Evolutionary conservation across 1,140 invertebrate genomes (phyloP).

Genomic region (Microplitis demolitor): DNA sequence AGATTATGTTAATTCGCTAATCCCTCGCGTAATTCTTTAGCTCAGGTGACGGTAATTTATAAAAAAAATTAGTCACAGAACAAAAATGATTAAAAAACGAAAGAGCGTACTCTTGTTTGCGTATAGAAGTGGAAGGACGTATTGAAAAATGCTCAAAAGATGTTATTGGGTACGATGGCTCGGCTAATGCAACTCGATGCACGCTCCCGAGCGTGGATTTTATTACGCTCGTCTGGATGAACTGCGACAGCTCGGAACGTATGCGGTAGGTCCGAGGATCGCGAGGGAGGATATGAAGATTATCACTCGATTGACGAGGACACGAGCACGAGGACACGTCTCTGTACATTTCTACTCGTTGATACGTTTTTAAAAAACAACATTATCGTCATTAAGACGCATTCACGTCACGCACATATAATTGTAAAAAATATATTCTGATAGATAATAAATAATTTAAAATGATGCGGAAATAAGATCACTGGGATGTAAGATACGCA

Average conservation of each 20-base stretch:
- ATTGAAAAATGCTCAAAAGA: neutral
- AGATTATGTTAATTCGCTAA: conserved; percentile 12
- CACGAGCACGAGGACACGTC: neutral
- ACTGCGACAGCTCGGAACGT: neutral
- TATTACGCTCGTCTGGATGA: conserved; percentile 37
- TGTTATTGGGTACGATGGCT: neutral
- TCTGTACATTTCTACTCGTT: too few species aligned
- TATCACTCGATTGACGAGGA: neutral
- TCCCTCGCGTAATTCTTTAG: conserved; percentile 15
- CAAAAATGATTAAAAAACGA: too few species aligned
- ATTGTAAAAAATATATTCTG: too few species aligned
- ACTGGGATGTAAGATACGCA: conserved; percentile 6
- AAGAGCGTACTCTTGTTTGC: too few species aligned
- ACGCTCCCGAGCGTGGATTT: conserved; percentile 38
- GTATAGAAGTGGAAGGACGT: neutral
- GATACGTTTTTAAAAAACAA: too few species aligned
- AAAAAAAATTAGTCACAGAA: conserved; percentile 10
- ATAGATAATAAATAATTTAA: neutral
- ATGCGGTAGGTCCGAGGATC: conserved; percentile 12
- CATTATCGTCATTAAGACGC: too few species aligned
- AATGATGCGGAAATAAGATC: conserved; percentile 7
- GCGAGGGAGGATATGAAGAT: neutral
- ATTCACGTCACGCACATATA: too few species aligned
- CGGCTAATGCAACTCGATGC: conserved; percentile 39
- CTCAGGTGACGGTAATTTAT: conserved; percentile 15